Percentiles rank a stretch among this genome's conserved stretches.
These are phyloP conservation scores for Lochmaea capreae DNA, from an alignment of 2,888 invertebrate species.

Conservation along the genomic window DNA sequence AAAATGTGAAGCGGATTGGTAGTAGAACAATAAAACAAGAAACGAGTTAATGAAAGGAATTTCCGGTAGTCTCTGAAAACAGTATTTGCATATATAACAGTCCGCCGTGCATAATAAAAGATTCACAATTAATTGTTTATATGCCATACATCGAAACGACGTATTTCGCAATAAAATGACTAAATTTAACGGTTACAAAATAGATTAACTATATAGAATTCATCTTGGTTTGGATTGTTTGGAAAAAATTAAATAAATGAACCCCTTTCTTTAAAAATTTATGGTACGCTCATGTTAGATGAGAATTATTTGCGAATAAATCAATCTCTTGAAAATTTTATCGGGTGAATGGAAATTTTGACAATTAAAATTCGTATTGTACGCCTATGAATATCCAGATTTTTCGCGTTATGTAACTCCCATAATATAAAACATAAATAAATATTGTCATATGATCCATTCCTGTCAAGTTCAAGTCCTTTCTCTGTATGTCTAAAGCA, in stretches of 20 bases:
- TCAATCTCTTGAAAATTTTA: too few species aligned
- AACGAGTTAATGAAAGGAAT: slow-evolving; percentile 25
- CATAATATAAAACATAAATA: too few species aligned
- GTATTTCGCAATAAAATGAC: slow-evolving; percentile 12
- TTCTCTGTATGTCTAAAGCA: not conserved
- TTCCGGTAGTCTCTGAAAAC: slow-evolving; percentile 27
- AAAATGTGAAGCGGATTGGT: not conserved
- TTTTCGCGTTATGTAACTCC: too few species aligned
- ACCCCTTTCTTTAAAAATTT: too few species aligned
- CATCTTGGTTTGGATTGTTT: not conserved
- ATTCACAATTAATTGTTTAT: slow-evolving; percentile 23
- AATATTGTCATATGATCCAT: too few species aligned
- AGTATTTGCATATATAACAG: slow-evolving; percentile 29
- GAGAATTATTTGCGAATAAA: too few species aligned
- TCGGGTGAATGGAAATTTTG: too few species aligned
- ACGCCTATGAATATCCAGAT: too few species aligned
- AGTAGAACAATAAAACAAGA: slow-evolving; percentile 24
- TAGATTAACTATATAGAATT: not conserved
- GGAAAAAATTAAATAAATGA: too few species aligned
- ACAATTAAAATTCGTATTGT: too few species aligned
- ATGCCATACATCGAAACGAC: slow-evolving; percentile 8
- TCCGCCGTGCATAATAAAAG: slow-evolving; percentile 23
- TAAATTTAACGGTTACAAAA: slow-evolving; percentile 9
- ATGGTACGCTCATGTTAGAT: too few species aligned
- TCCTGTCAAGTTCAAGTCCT: too few species aligned